A percentile compares a stretch with the other conserved stretches of the same genome.
phyloP scores from a whole-genome alignment of 2,797 vertebrate genomes.

The Hippocampus kuda region DNA sequence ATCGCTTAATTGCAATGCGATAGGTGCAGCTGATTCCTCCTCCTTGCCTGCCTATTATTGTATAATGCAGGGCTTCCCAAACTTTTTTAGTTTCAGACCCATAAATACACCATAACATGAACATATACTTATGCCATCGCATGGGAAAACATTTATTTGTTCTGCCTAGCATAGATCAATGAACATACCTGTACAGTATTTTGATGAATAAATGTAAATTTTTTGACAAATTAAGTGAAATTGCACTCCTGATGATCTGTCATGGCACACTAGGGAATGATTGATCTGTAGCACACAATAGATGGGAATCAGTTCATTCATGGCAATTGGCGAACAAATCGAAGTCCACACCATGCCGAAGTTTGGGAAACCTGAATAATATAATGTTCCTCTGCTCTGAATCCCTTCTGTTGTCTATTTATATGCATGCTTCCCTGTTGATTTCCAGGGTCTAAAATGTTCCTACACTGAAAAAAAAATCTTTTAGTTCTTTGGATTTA shows the following conservation, averaged over 20 bases:
- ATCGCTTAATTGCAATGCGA: constrained; percentile 21
- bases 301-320: too few relatives aligned
- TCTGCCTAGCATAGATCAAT: too few relatives aligned
- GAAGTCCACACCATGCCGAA: not conserved
- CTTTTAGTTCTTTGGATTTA: too few relatives aligned
- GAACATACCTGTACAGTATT: too few relatives aligned
- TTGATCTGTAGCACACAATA: too few relatives aligned
- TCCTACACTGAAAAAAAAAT: too few relatives aligned
- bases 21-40: not conserved
- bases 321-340: not conserved
- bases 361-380: not conserved
- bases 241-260: too few relatives aligned
- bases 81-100: not conserved
- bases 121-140: too few relatives aligned
- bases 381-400: not conserved
- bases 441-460: not conserved
- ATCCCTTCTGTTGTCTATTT: not conserved
- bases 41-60: not conserved
- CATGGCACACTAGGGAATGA: too few relatives aligned
- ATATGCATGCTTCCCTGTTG: not conserved
- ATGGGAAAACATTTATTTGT: too few relatives aligned
- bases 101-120: not conserved
- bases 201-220: too few relatives aligned
- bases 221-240: not conserved
- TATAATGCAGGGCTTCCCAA: not conserved